A percentile compares a stretch with the other conserved stretches of the same genome.
These are phyloP conservation scores for Drosophila multiciliata DNA, from an alignment of 2,888 invertebrate genomes.

Conservation along the genomic window DNA sequence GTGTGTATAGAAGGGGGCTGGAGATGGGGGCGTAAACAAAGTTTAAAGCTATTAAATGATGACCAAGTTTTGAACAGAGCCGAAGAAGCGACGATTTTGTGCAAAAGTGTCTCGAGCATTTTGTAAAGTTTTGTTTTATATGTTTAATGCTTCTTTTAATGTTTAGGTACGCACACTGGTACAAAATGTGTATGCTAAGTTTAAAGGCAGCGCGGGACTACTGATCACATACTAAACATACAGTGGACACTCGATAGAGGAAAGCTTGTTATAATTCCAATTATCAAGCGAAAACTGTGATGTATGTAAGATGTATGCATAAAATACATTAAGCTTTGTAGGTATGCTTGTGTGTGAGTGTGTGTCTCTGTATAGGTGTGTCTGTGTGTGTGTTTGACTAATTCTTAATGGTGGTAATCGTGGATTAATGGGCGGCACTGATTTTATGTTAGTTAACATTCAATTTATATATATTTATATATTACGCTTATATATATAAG, in stretches of 20 bases:
- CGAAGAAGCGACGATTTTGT: constrained; percentile 61
- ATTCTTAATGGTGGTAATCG: constrained; percentile 78
- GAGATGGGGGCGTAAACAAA: constrained; percentile 35
- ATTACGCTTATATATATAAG: not conserved
- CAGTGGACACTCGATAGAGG: constrained; percentile 7
- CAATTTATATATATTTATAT: constrained; percentile 56
- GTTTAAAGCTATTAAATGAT: constrained; percentile 45
- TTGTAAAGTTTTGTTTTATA: not conserved
- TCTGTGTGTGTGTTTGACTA: constrained; percentile 58
- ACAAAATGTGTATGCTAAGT: constrained; percentile 71
- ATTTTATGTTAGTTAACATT: constrained; percentile 79
- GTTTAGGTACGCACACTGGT: constrained; percentile 75
- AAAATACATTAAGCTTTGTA: constrained; percentile 55
- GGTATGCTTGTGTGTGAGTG: constrained; percentile 6
- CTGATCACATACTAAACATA: constrained; percentile 50
- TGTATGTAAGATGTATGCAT: constrained; percentile 32
- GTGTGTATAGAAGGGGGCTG: not conserved
- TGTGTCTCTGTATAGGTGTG: constrained; percentile 17
- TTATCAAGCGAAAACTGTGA: constrained; percentile 1
- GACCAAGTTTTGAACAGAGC: constrained; percentile 38
- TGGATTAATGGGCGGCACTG: constrained; percentile 80
- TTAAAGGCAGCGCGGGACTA: constrained; percentile 67
- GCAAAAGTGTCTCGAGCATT: constrained; percentile 49
- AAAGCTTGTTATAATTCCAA: not conserved
- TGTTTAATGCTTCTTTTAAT: constrained; percentile 43